Percentiles rank a stretch among this genome's conserved stretches.
Conservation (phyloP, 2,888 invertebrate species). For the Volucella inanis region DNA sequence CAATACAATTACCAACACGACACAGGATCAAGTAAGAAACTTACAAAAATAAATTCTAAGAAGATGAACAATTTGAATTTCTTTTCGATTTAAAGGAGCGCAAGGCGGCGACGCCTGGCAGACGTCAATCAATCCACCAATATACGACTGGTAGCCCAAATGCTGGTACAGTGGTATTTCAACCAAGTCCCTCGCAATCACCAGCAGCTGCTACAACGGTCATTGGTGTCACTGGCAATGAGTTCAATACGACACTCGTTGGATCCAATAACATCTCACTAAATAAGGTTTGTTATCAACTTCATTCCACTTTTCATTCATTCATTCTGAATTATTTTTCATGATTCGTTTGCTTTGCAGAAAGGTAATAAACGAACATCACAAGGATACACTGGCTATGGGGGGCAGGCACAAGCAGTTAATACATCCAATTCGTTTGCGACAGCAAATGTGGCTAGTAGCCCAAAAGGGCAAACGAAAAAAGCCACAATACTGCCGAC, state of each 20-base stretch:
- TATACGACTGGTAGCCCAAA: conserved; percentile 82
- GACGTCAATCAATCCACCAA: conserved; percentile 83
- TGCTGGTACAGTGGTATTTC: conserved; percentile 83
- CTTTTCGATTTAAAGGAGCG: conserved; percentile 79
- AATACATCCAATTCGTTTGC: conserved; percentile 82
- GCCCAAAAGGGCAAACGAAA: conserved; percentile 83
- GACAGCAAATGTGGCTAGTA: conserved; percentile 83
- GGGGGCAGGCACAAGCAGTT: conserved; percentile 82
- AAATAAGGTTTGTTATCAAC: conserved; percentile 80
- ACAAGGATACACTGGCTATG: conserved; percentile 78
- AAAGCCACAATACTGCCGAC: conserved; percentile 78
- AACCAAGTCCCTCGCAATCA: conserved; percentile 83
- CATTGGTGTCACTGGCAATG: conserved; percentile 83
- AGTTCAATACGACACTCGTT: conserved; percentile 83
- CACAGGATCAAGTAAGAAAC: conserved; percentile 82
- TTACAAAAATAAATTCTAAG: background rate
- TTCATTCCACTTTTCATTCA: background rate
- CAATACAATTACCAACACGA: conserved; percentile 82
- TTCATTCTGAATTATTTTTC: background rate
- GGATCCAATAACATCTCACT: conserved; percentile 83
- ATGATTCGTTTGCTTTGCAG: conserved; percentile 75
- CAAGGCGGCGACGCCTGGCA: conserved; percentile 83
- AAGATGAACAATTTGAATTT: conserved; percentile 27
- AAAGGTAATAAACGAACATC: conserved; percentile 80
- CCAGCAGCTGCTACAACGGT: conserved; percentile 82